phyloP scores from a whole-genome alignment of 2,888 invertebrate species.

The Chalcosyrphus nemorum region DNA sequence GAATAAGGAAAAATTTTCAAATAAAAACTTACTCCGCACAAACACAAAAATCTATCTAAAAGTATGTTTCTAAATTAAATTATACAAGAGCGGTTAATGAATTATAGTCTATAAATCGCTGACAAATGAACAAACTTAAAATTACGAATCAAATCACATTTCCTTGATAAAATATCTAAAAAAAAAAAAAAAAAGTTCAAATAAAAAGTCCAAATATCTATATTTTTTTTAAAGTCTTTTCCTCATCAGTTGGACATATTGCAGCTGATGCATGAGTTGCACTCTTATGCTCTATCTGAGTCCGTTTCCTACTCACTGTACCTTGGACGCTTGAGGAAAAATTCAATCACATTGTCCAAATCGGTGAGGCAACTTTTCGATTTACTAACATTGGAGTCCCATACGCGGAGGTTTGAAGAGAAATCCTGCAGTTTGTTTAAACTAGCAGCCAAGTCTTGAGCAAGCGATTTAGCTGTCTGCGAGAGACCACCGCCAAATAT shows the following conservation, averaged over 20 bases:
- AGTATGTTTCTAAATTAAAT: slow-evolving; percentile 22
- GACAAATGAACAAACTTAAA: slow-evolving; percentile 47
- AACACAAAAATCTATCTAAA: slow-evolving; percentile 10
- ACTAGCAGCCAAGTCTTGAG: slow-evolving; percentile 78
- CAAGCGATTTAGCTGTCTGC: slow-evolving; percentile 78
- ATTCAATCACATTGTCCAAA: slow-evolving; percentile 81
- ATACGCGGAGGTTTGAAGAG: slow-evolving; percentile 78
- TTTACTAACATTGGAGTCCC: slow-evolving; percentile 80
- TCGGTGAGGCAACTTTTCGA: slow-evolving; percentile 80
- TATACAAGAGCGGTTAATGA: neutral
- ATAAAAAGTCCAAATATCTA: slow-evolving; percentile 38
- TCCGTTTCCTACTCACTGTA: slow-evolving; percentile 49
- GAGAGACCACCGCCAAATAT: slow-evolving; percentile 76
- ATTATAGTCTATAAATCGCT: slow-evolving; percentile 7
- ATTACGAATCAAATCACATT: slow-evolving; percentile 69
- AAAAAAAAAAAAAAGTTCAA: slow-evolving; percentile 50
- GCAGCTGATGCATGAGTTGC: slow-evolving; percentile 38
- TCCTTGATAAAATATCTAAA: slow-evolving; percentile 58
- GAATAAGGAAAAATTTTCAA: neutral
- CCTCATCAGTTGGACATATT: slow-evolving; percentile 58
- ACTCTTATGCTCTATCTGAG: neutral
- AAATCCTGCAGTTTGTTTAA: slow-evolving; percentile 78
- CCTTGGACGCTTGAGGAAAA: slow-evolving; percentile 78
- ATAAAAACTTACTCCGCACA: neutral
- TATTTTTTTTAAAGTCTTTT: slow-evolving; percentile 64